phyloP scores from a whole-genome alignment of 2,888 invertebrate genomes.

The Alloplasta piceator region DNA sequence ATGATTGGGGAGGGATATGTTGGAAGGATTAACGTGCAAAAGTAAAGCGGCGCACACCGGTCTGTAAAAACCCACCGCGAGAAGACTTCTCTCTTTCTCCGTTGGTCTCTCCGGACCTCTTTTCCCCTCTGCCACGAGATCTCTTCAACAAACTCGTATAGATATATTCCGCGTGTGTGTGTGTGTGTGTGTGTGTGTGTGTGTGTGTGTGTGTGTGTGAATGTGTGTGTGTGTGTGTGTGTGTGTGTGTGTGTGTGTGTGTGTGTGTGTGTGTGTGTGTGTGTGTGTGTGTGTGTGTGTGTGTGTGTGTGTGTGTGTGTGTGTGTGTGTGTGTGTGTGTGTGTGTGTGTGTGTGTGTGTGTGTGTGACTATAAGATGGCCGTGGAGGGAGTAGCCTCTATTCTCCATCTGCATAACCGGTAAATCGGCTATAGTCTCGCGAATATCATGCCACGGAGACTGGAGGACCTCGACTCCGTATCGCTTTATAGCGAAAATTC shows the following conservation, averaged over 20 bases:
- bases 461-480: constrained; percentile 29
- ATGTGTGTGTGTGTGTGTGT: background rate
- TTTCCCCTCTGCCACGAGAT: constrained; percentile 40
- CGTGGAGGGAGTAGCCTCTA: constrained; percentile 59
- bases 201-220: background rate
- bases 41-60: constrained; percentile 65
- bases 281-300: background rate
- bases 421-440: constrained; percentile 72
- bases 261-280: background rate
- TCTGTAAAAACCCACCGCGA: constrained; percentile 62
- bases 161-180: background rate
- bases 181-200: background rate
- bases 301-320: background rate
- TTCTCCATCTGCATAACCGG: constrained; percentile 79
- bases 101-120: constrained; percentile 41
- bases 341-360: background rate
- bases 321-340: background rate
- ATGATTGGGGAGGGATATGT: constrained; percentile 8
- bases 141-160: constrained; percentile 30
- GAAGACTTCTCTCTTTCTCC: constrained; percentile 42
- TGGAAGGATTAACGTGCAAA: constrained; percentile 59
- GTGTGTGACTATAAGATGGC: constrained; percentile 44
- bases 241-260: background rate
- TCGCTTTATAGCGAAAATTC: constrained; percentile 51
- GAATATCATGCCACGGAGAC: constrained; percentile 66